Base-by-base conservation (phyloP, 2,113 vertebrate genomes). In the Corythoichthys intestinalis region DNA sequence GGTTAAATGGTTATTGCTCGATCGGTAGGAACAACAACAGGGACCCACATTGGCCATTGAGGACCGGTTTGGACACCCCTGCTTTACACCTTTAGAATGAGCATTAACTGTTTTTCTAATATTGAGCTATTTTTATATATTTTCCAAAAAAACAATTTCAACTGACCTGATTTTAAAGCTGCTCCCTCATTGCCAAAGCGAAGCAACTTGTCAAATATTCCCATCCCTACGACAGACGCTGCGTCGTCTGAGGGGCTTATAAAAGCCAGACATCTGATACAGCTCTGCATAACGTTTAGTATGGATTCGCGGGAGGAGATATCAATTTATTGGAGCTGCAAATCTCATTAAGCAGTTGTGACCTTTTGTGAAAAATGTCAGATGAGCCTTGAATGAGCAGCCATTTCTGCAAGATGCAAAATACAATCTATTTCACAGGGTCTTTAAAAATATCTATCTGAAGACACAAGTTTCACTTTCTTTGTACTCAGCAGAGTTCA, bases 191-290 rank as follows among this genome's bases (percentile, higher is more conserved):
- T 44, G 76, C 74, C 75, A 56, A 77, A 83, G 80, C 70, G 38
- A 65, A 44, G 9, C 6, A 8, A 44, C 20, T 67, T 58, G 72
- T 84, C 68, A 84, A 72, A 82, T 66, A 35, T 77, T 76, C 68
- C 66, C 82, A 81, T 83, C 75, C 70, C 60, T 63, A 73, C 58
- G 75, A 69, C 80, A 81, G 67, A 39, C 63, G 20, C 57, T 56
- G 65, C 17, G 76, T 44, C 65, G 56, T 78, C 79, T 68, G 38
- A 70, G 41, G 53, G 77, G 70, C 71, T 76, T 77, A 81, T 85
- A 76, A 73, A 81, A 80, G 62, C 80, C 47, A 1, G 70, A 71
- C 20, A 28, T 28, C 73, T 79, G 79, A 87, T 80, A 82, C 60
- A 38, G 76, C 62, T 62, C 44, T 5, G 70, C 70, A 72, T 69